Evolutionary conservation across 2,113 vertebrate species (phyloP).

Genomic region (Dendrocopos noguchii): DNA sequence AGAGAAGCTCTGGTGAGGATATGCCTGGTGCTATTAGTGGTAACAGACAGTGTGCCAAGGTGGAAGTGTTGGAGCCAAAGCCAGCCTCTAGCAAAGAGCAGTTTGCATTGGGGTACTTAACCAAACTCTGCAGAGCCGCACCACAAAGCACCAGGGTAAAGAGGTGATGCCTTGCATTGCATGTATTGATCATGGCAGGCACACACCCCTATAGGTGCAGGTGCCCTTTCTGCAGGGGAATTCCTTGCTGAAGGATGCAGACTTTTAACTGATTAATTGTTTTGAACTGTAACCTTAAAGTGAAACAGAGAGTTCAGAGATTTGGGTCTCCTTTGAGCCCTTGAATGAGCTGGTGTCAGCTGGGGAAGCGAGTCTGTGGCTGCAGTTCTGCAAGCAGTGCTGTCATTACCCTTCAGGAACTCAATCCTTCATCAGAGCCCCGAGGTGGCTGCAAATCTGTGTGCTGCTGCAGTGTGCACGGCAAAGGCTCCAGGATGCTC

Average conservation of each 20-base stretch:
- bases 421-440: background rate
- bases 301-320: background rate
- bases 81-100: background rate
- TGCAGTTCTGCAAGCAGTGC: background rate
- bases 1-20: background rate
- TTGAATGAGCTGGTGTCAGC: background rate
- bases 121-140: background rate
- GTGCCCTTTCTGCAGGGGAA: background rate
- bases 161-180: background rate
- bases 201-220: background rate
- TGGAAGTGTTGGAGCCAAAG: background rate
- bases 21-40: background rate
- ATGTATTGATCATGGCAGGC: too few relatives aligned
- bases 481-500: background rate
- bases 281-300: background rate
- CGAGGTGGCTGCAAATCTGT: background rate
- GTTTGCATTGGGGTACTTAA: background rate
- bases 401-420: background rate
- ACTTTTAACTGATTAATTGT: background rate
- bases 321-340: background rate
- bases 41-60: background rate
- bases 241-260: background rate
- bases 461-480: background rate
- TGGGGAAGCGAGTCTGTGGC: background rate
- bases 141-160: background rate